Base-by-base conservation (phyloP, 2,797 vertebrate species). In the Scleropages formosus region DNA sequence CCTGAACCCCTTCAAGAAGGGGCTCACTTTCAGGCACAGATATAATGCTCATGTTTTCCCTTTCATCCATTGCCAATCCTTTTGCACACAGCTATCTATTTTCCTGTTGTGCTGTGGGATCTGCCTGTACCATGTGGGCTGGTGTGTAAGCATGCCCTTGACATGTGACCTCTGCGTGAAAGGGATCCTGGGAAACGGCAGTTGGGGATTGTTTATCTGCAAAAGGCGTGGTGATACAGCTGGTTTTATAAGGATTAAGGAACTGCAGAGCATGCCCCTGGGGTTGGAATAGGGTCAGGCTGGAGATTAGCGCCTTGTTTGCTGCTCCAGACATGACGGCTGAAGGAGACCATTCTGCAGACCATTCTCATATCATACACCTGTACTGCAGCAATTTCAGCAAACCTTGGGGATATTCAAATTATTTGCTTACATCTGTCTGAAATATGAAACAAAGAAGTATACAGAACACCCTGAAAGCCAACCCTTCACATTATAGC, bases 191-290 rank as follows among this genome's bases (percentile, higher is more conserved):
- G 74, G 58, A 64, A 10, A 76, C 39, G 72, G 39, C 76, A 56
- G 66, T 27, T 27, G 61, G 9, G 78, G 16, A 81, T 82, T 87
- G 81, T 86, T 85, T 87, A 75, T 86, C 85, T 85, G 76, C 79
- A 78, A 60, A 68, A 79, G 67, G 82, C 60, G 60, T 71, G 64
- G 61, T 60, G 47, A 68, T 75, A 79, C 78, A 22, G 79, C 3
- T 27, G 44, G 73, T 76, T 74, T 74, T 77, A 72, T 76, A 69
- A 51, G 78, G 79, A 78, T 79, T 79, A 75, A 49, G 68, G 65
- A 75, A 77, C 61, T 71, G 76, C 76, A 72, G 22, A 78, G 81
- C 31, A 61, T 10, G 49, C 78, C 83, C 78, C 81, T 59, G 65
- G 85, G 77, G 72, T 70, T 83, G 83, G 68, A 63, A 68, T 69